Conservation (phyloP, 2,888 invertebrate species). For the Caenorhabditis auriculariae region DNA sequence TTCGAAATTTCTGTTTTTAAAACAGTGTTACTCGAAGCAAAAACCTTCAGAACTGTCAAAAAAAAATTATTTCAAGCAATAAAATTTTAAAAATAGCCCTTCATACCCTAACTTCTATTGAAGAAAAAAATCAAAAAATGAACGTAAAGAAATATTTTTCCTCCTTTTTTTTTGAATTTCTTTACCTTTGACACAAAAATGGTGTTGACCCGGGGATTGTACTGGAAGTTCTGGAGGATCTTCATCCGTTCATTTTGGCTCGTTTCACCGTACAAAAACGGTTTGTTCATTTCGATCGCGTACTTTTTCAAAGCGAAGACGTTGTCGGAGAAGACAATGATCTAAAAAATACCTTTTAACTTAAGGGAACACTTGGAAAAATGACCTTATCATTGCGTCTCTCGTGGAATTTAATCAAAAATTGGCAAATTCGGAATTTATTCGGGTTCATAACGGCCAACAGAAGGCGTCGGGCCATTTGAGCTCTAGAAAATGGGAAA, state of each 20-base stretch:
- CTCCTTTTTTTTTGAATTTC: not conserved
- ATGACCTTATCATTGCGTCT: constrained; percentile 82
- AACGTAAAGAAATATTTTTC: too few species aligned
- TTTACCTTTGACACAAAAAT: constrained; percentile 94
- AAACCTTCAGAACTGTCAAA: too few species aligned
- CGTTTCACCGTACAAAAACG: constrained; percentile 97
- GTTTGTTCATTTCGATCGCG: constrained; percentile 94
- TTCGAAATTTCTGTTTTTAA: too few species aligned
- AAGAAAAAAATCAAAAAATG: too few species aligned
- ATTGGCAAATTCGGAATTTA: constrained; percentile 95
- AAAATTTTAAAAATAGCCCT: too few species aligned
- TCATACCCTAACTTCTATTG: too few species aligned
- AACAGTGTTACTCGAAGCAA: too few species aligned
- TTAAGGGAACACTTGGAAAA: not conserved
- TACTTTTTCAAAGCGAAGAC: constrained; percentile 97
- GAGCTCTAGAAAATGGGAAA: constrained; percentile 64
- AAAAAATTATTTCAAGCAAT: too few species aligned
- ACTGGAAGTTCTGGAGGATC: constrained; percentile 97
- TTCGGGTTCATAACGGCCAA: constrained; percentile 98
- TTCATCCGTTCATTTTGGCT: constrained; percentile 93
- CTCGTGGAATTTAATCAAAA: constrained; percentile 88
- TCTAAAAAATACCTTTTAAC: constrained; percentile 64
- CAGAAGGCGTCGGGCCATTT: constrained; percentile 85
- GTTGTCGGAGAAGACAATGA: constrained; percentile 98
- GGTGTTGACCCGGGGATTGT: constrained; percentile 95